phyloP scores from a whole-genome alignment of 2,113 vertebrate species.

The Tupaia tana region DNA sequence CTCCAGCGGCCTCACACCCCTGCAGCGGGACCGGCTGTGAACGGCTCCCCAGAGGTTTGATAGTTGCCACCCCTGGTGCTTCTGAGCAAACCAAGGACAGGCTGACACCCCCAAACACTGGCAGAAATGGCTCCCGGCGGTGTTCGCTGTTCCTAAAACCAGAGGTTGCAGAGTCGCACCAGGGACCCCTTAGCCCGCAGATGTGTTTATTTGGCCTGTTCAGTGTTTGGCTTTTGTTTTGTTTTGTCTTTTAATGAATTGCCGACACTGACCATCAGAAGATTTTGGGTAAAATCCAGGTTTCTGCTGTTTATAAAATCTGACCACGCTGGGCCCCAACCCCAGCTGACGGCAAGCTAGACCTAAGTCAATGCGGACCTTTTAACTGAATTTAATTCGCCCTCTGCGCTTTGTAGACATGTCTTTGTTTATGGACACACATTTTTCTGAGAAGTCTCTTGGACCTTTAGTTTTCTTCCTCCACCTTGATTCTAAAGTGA shows the following conservation, averaged over 20 bases:
- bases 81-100: background rate
- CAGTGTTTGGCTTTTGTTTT: background rate
- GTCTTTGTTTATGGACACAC: background rate
- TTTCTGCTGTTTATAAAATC: slow-evolving; percentile 4
- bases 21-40: rapidly evolving
- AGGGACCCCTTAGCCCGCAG: background rate
- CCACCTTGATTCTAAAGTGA: background rate
- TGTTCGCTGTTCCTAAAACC: background rate
- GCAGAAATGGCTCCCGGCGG: background rate
- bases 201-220: slow-evolving; percentile 27
- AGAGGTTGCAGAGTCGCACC: background rate
- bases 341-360: background rate
- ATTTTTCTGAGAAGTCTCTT: background rate
- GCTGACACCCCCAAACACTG: background rate
- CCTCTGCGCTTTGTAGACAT: background rate
- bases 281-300: background rate
- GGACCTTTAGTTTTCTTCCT: background rate
- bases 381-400: background rate
- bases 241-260: background rate
- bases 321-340: background rate
- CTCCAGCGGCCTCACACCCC: background rate
- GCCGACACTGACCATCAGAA: background rate
- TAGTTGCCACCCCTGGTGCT: background rate
- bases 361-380: rapidly evolving
- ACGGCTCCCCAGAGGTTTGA: background rate